Percentiles rank a stretch among this genome's conserved stretches.
These are phyloP conservation scores for Plumapathes pennacea DNA, from an alignment of 92 coral and sea anemone species.

Conservation along the genomic window DNA sequence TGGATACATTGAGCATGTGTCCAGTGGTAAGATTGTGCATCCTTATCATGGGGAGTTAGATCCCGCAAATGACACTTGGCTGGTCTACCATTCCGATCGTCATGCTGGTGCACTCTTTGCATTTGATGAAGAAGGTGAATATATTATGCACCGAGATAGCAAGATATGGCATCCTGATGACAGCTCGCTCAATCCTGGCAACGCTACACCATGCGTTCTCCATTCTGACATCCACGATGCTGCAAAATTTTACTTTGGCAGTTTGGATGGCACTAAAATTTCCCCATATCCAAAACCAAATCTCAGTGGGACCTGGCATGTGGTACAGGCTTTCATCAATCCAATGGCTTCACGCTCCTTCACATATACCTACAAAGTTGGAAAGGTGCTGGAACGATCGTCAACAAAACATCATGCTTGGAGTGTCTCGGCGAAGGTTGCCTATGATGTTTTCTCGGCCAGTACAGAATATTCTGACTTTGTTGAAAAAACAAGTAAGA, in stretches of 20 bases:
- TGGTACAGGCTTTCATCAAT: constrained; percentile 7
- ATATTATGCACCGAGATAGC: background rate
- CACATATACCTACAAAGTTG: constrained; percentile 7
- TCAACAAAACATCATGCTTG: background rate
- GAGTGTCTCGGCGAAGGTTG: background rate
- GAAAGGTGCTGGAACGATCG: background rate
- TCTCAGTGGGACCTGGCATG: constrained; percentile 8
- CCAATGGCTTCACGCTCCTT: constrained; percentile 7
- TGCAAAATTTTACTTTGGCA: constrained; percentile 14
- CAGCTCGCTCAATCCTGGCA: constrained; percentile 6
- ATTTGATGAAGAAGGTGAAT: background rate
- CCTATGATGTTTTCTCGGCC: background rate
- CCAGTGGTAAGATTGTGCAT: constrained; percentile 5
- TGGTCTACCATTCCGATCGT: background rate
- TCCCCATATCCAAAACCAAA: constrained; percentile 2
- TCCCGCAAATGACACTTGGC: background rate
- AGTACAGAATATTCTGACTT: background rate
- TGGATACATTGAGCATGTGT: constrained; percentile 3
- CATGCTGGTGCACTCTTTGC: constrained; percentile 1
- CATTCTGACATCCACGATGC: constrained; percentile 2
- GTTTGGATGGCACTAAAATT: constrained; percentile 9
- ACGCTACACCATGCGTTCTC: constrained; percentile 12
- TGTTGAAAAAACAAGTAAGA: background rate
- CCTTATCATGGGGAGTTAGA: background rate
- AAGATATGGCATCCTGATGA: constrained; percentile 3